Evolutionary conservation across 2,888 invertebrate species (phyloP), one percentile per base, ranked within the genome.

Genomic region (Athalia cordata): DNA sequence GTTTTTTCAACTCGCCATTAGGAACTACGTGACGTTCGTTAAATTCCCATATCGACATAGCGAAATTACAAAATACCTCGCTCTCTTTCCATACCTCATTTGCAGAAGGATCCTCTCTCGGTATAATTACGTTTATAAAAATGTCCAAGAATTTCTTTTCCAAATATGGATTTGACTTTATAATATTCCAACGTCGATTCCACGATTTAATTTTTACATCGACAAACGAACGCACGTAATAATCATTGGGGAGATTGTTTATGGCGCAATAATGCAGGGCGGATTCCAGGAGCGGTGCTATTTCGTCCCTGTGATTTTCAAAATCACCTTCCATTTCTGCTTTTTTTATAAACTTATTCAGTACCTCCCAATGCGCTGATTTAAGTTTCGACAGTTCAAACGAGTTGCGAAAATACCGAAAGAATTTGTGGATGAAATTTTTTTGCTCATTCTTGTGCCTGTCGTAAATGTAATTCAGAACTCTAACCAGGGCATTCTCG

Each of bases 381-480:
- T 82, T 82, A 2, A 90, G 79, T 0, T 79, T 70, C 0, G 80
- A 67, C 0, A 88, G 11, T 8, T 87, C 79, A 57, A 86, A 86
- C 9, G 55, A 81, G 15, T 29, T 76, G 45, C 76, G 47, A 59
- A 82, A 15, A 81, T 81, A 68, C 6, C 77, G 43, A n/a, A 84
- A 65, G 50, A 81, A 82, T 6, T 67, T 52, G 59, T 79, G 72
- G 5, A 82, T 79, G 0, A 88, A 52, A 6, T 49, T 57, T 0
- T 11, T 0, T 1, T 79, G 81, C 59, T 90, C 90, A 72, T 90
- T 90, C 61, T 82, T 87, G 78, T 89, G 88, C 9, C 86, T 84
- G 3, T 80, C 79, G 3, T 79, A 79, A 7, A 87, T 78, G 67
- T 87, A 89, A 11, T 79, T 77, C 9, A 91, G 62, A 0, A 85